Percentiles rank a stretch among this genome's conserved stretches.
phyloP scores from a whole-genome alignment of 2,113 vertebrate species.

The Phalacrocorax aristotelis region DNA sequence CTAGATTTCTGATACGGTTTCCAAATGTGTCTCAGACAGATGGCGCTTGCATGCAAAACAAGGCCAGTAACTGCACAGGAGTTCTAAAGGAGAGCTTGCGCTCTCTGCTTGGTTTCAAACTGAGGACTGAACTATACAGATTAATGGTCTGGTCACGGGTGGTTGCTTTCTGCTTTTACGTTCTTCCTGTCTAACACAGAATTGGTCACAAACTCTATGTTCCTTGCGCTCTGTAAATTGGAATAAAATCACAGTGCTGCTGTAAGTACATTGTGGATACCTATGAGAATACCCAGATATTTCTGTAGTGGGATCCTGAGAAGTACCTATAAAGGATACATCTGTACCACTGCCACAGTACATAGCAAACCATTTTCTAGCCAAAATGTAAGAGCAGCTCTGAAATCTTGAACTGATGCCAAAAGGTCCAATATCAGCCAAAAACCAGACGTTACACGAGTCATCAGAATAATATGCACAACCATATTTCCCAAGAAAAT shows the following conservation, averaged over 20 bases:
- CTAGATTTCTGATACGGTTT: neutral
- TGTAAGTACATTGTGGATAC: neutral
- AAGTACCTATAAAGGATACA: neutral
- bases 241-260: neutral
- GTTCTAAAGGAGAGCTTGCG: neutral
- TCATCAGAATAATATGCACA: neutral
- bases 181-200: neutral
- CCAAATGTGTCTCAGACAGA: neutral
- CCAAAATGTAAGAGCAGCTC: neutral
- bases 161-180: neutral
- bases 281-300: neutral
- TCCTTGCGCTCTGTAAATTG: neutral
- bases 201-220: neutral
- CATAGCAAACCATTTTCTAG: neutral
- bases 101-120: neutral
- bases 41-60: rapidly evolving
- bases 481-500: neutral
- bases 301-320: neutral
- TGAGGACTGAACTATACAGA: neutral
- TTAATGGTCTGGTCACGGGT: neutral
- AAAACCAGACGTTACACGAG: neutral
- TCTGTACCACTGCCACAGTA: neutral
- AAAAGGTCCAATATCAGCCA: neutral
- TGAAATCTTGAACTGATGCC: neutral
- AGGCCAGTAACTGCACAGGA: neutral